These are phyloP conservation scores for Pipistrellus kuhlii DNA, from an alignment of 2,797 vertebrate genomes.

Conservation along the genomic window DNA sequence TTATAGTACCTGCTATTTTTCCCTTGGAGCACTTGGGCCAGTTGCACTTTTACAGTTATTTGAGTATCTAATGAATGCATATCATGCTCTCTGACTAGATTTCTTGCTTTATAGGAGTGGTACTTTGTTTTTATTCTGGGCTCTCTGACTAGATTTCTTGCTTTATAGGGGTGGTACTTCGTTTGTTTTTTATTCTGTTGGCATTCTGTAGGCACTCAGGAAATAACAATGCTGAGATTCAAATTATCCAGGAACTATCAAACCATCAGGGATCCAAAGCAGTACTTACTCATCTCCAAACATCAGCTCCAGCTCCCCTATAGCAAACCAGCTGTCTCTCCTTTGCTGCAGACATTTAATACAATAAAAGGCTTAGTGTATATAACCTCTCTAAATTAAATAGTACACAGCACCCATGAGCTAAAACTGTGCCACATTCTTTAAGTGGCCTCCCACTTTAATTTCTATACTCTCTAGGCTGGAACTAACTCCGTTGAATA, in stretches of 20 bases:
- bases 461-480: neutral
- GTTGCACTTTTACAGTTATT: neutral
- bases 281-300: neutral
- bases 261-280: neutral
- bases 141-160: neutral
- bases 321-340: neutral
- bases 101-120: neutral
- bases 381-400: neutral
- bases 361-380: neutral
- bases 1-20: neutral
- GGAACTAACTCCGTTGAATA: neutral
- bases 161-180: neutral
- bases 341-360: neutral
- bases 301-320: neutral
- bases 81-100: neutral
- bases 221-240: neutral
- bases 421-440: neutral
- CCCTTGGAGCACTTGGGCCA: neutral
- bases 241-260: neutral
- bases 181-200: neutral
- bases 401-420: rapidly evolving
- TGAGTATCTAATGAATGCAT: neutral
- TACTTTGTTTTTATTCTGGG: neutral
- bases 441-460: neutral
- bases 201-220: neutral